Evolutionary conservation across 2,797 vertebrate genomes (phyloP), one percentile per base, ranked within the genome.

Genomic region (Scarus forsteni): DNA sequence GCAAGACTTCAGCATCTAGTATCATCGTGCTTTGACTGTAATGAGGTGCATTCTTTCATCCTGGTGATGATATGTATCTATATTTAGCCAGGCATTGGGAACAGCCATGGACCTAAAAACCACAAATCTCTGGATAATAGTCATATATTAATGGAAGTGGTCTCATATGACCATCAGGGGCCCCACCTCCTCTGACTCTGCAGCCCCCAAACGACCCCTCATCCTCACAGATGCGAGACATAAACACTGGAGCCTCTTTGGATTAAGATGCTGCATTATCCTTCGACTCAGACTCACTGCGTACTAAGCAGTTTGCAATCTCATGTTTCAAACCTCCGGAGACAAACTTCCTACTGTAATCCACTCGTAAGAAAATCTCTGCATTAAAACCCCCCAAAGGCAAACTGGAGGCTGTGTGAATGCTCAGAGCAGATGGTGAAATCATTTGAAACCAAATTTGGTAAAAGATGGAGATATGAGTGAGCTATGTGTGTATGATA

Each of bases 21-120:
- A 27, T 2, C 27, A 27, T 27, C 4, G 27, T 27, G 27, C 2
- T 27, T 27, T 27, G 27, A 27, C 27, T 27, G 27, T 4, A 27
- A 27, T 27, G 27, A 27, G n/a, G 16, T 58, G 36, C 43, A 45
- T 73, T 75, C 9, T 69, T 70, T 36, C 11, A 40, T 72, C 18
- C 13, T 2, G 43, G 4, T 13, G n/a, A 42, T 16, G 36, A 54
- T 49, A 42, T 54, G 10, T 18, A 6, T 55, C 52, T 87, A 83
- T 85, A 83, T 89, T 80, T 88, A 84, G 70, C 71, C 6, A 56
- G 55, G 52, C 73, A 63, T 50, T 77, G 80, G 77, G 81, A 87
- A 89, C 8, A 10, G 60, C 67, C 69, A 66, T 71, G 64, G 66
- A 60, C 34, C 15, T 75, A 60, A 61, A 76, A 80, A 85, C 75